Evolutionary conservation across 2,797 vertebrate genomes (phyloP), one percentile per base, ranked within the genome.

Genomic region (Erpetoichthys calabaricus): DNA sequence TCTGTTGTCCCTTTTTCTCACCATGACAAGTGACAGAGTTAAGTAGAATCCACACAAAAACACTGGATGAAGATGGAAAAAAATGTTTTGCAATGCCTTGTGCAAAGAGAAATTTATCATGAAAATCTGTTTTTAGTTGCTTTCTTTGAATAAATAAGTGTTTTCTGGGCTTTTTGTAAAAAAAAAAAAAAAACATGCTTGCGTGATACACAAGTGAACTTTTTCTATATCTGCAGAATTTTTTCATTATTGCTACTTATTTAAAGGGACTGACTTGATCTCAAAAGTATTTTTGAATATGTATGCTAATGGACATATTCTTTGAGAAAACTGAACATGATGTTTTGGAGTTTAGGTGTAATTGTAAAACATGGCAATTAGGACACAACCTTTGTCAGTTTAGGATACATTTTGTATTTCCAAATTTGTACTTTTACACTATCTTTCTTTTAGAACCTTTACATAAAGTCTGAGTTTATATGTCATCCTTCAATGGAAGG

Each of bases 1-100:
- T 76, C 74, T 78, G 76, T 71, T 54, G 80, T 83, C 76, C 78
- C 67, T 80, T 74, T 82, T 71, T 81, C 79, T 76, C 77, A 77
- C 80, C 81, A 80, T 85, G 79, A 77, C 51, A 67, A 71, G 79
- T 75, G 80, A 76, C 82, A 77, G 70, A 69, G 75, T 73, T 71
- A 55, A 53, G 68, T 72, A 72, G 73, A 71, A 78, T 79, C 52
- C 73, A 77, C 54, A 47, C 73, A 70, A 73, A 10, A 70, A 74
- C 5, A 9, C 64, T 68, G 73, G 56, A 69, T 45, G 64, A 69
- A 80, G 73, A 73, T 73, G 75, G 78, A 80, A 78, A 74, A 75
- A 72, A 67, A 79, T 79, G n/a, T 52, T 42, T 25, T 45, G 53
- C 9, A 54, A 42, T 42, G 8, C 42, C 8, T 51, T 6, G 42